phyloP scores from a whole-genome alignment of 2,113 vertebrate species.

The Chaetodon auriga region DNA sequence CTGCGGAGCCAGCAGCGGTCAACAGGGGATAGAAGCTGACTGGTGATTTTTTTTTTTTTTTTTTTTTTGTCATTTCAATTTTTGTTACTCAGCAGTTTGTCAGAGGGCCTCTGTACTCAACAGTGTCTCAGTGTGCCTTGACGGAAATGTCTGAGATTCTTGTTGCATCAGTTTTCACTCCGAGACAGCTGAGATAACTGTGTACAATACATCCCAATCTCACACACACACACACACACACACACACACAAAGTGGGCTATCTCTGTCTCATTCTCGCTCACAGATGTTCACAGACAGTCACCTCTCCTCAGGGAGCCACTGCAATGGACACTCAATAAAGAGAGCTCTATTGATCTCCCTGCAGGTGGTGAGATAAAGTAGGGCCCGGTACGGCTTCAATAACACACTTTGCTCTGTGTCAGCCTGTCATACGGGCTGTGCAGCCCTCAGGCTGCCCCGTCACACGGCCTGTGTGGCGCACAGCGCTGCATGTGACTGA shows the following conservation, averaged over 20 bases:
- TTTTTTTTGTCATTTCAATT: background rate
- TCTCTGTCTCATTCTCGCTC: slow-evolving; percentile 9
- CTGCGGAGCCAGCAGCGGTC: slow-evolving; percentile 13
- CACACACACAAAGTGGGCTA: background rate
- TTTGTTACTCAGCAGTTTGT: slow-evolving; percentile 31
- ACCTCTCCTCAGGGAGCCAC: slow-evolving; percentile 24
- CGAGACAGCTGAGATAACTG: slow-evolving; percentile 46
- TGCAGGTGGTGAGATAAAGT: slow-evolving; percentile 55
- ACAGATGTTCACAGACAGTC: slow-evolving; percentile 20
- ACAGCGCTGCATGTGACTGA: slow-evolving; percentile 28
- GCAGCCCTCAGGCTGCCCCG: background rate
- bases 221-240: slow-evolving; percentile 21
- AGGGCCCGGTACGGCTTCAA: slow-evolving; percentile 54
- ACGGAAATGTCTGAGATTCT: slow-evolving; percentile 48
- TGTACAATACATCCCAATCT: background rate
- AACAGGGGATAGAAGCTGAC: slow-evolving; percentile 4
- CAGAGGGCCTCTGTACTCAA: slow-evolving; percentile 15
- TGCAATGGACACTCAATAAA: slow-evolving; percentile 54
- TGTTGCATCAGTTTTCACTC: slow-evolving; percentile 57
- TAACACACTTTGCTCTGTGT: slow-evolving; percentile 48
- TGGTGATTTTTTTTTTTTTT: background rate
- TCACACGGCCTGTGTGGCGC: background rate
- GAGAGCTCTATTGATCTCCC: slow-evolving; percentile 57
- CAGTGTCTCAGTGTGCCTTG: slow-evolving; percentile 15
- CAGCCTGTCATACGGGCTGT: slow-evolving; percentile 21